Conservation (phyloP, 2,797 vertebrate genomes). For the Percopsis omiscomaycus region DNA sequence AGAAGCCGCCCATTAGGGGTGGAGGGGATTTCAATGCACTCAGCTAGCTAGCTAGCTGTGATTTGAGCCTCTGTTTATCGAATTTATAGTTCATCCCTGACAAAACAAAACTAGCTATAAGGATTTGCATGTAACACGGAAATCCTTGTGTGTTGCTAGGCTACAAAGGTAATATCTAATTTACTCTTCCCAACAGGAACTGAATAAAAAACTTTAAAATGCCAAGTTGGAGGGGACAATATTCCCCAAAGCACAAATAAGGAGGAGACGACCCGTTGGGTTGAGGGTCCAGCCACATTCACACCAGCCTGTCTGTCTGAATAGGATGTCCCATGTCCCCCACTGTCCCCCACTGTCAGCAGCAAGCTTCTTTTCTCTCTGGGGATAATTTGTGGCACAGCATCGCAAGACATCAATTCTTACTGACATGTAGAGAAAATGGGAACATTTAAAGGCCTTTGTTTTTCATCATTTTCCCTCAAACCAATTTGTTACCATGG, state of each 20-base stretch:
- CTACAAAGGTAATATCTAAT: slow-evolving; percentile 51
- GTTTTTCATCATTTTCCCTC: slow-evolving; percentile 68
- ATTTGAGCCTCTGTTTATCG: slow-evolving; percentile 22
- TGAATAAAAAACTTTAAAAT: slow-evolving; percentile 25
- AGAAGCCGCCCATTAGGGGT: slow-evolving; percentile 48
- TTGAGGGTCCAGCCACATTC: slow-evolving; percentile 51
- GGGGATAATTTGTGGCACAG: slow-evolving; percentile 66
- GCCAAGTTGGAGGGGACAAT: slow-evolving; percentile 29
- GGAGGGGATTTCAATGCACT: slow-evolving; percentile 37
- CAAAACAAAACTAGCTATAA: slow-evolving; percentile 40
- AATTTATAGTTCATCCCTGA: slow-evolving; percentile 39
- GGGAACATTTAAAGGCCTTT: slow-evolving; percentile 71
- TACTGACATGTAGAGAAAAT: slow-evolving; percentile 64
- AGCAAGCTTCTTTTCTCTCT: slow-evolving; percentile 59
- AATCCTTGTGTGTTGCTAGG: slow-evolving; percentile 29
- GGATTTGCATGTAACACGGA: slow-evolving; percentile 30
- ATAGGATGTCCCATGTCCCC: slow-evolving; percentile 43
- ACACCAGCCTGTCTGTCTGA: slow-evolving; percentile 59
- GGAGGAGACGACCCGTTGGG: slow-evolving; percentile 40
- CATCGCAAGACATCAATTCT: slow-evolving; percentile 67
- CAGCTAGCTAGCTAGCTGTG: slow-evolving; percentile 9
- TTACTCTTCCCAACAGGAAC: slow-evolving; percentile 37
- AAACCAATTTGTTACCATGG: slow-evolving; percentile 58
- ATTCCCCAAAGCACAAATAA: slow-evolving; percentile 46
- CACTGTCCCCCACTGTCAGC: slow-evolving; percentile 51